Conservation (phyloP, 2,113 vertebrate genomes). For the Pterocles gutturalis region DNA sequence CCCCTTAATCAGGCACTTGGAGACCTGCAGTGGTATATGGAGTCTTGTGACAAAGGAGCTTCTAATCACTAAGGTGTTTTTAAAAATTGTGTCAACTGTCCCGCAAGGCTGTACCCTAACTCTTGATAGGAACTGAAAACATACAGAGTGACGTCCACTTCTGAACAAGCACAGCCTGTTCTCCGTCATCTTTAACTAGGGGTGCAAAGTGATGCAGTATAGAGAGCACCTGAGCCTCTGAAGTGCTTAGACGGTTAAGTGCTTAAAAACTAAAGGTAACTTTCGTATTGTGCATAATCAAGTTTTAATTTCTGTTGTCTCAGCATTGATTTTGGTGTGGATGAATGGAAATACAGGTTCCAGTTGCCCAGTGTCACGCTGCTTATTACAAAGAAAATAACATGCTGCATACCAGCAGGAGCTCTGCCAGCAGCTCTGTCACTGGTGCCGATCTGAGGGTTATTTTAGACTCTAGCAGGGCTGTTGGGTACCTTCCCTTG, state of each 20-base stretch:
- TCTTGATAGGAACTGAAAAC: background rate
- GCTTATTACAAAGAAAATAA: background rate
- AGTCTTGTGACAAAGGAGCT: background rate
- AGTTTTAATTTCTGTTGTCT: background rate
- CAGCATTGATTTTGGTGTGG: background rate
- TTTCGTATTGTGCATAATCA: background rate
- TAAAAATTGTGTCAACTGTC: background rate
- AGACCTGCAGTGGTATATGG: background rate
- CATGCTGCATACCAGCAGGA: background rate
- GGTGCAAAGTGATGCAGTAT: background rate
- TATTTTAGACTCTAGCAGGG: rapidly evolving
- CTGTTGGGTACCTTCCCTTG: background rate
- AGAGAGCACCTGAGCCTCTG: background rate
- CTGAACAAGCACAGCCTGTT: background rate
- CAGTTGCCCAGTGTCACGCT: background rate
- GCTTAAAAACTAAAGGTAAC: background rate
- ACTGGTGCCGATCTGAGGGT: rapidly evolving
- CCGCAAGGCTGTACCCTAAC: background rate
- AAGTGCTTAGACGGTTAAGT: background rate
- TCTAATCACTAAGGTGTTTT: background rate
- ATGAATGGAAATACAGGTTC: background rate
- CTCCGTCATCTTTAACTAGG: rapidly evolving
- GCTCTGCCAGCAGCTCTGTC: rapidly evolving
- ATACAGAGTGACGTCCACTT: background rate
- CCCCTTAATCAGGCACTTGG: background rate